phyloP scores from a whole-genome alignment of 2,888 invertebrate species.

The Synergus itoensis region DNA sequence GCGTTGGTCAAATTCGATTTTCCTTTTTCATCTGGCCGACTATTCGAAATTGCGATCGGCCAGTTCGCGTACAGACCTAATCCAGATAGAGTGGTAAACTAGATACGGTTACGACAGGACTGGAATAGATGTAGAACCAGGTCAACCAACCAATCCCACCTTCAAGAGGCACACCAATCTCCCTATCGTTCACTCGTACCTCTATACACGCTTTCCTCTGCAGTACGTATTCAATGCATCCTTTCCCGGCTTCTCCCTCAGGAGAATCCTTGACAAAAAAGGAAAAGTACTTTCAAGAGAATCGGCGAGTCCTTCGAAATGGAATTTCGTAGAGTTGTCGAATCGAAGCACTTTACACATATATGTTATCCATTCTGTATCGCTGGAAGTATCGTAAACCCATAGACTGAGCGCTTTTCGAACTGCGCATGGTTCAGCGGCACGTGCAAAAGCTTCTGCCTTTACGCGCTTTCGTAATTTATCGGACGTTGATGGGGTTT shows the following conservation, averaged over 20 bases:
- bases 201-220: conserved; percentile 45
- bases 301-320: conserved; percentile 59
- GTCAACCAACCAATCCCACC: conserved; percentile 74
- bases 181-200: conserved; percentile 60
- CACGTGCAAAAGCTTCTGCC: conserved; percentile 41
- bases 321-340: conserved; percentile 59
- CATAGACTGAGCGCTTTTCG: conserved; percentile 15
- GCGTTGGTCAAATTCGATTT: conserved; percentile 69
- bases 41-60: conserved; percentile 66
- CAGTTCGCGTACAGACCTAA: conserved; percentile 46
- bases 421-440: conserved; percentile 42
- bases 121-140: conserved; percentile 70
- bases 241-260: conserved; percentile 47
- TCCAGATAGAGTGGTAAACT: conserved; percentile 66
- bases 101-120: conserved; percentile 66
- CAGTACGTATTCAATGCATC: conserved; percentile 48
- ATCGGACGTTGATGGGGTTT: conserved; percentile 44
- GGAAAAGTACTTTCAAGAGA: conserved; percentile 52
- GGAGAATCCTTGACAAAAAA: conserved; percentile 53
- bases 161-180: conserved; percentile 68
- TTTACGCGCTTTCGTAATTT: conserved; percentile 45
- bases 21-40: conserved; percentile 63
- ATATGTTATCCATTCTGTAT: conserved; percentile 50
- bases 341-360: conserved; percentile 51
- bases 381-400: conserved; percentile 44